Percentiles rank a stretch among this genome's conserved stretches.
Evolutionary conservation across 2,113 vertebrate genomes (phyloP).

Genomic region (Anolis sagrei): DNA sequence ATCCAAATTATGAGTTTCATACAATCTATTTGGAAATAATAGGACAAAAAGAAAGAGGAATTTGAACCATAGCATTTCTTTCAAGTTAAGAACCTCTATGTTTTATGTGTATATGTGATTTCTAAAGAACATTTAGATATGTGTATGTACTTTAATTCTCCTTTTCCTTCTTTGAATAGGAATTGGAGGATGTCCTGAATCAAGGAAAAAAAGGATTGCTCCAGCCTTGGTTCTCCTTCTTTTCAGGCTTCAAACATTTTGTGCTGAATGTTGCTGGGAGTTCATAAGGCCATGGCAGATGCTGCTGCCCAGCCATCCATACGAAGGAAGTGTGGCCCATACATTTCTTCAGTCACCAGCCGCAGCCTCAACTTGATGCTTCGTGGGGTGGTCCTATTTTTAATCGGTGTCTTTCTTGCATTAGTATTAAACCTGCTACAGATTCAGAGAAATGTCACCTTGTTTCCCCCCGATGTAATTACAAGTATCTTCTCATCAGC

Average conservation of each 20-base stretch:
- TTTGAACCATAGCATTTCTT: background rate
- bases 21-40: too few relatives aligned
- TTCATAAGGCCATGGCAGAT: slow-evolving; percentile 81
- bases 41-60: background rate
- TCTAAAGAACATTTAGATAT: background rate
- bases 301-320: slow-evolving; percentile 68
- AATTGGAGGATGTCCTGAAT: slow-evolving; percentile 68
- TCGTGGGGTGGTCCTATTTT: slow-evolving; percentile 89
- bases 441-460: slow-evolving; percentile 94
- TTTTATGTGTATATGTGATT: too few relatives aligned
- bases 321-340: slow-evolving; percentile 79
- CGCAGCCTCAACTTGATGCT: slow-evolving; percentile 88
- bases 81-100: background rate
- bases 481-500: slow-evolving; percentile 94
- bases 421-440: slow-evolving; percentile 95
- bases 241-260: slow-evolving; percentile 13
- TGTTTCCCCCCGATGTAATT: slow-evolving; percentile 96
- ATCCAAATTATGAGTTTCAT: too few relatives aligned
- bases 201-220: slow-evolving; percentile 42
- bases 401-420: slow-evolving; percentile 91
- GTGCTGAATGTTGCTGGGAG: slow-evolving; percentile 59
- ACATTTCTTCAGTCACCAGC: slow-evolving; percentile 87
- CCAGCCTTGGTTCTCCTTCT: slow-evolving; percentile 46
- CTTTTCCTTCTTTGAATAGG: slow-evolving; percentile 68
- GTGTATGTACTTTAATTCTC: slow-evolving; percentile 36